Conservation (phyloP, 2,797 vertebrate genomes). For the Ficedula albicollis region DNA sequence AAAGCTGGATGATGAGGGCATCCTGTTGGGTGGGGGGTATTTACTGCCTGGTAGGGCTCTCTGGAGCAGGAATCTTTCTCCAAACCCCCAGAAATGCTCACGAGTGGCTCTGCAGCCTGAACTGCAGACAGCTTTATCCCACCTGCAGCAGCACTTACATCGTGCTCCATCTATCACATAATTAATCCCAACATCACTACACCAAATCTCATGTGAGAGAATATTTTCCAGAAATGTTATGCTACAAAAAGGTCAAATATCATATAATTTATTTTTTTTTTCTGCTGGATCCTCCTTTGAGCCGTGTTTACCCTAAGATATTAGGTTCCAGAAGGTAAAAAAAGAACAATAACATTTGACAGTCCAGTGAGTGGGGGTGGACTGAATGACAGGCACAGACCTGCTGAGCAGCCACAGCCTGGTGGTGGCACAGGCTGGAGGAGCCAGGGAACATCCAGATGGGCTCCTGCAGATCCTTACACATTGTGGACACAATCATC, state of each 20-base stretch:
- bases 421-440: background rate
- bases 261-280: background rate
- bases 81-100: background rate
- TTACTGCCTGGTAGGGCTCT: background rate
- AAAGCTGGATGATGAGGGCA: rapidly evolving
- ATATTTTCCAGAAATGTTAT: conserved; percentile 35
- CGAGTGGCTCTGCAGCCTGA: background rate
- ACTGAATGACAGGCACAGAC: too few species aligned
- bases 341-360: background rate
- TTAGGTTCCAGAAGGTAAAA: background rate
- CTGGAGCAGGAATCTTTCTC: background rate
- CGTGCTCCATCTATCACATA: conserved; percentile 17
- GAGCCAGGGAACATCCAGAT: background rate
- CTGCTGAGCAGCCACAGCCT: background rate
- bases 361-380: rapidly evolving
- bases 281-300: background rate
- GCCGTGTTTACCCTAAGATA: background rate
- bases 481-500: background rate
- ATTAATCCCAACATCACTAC: conserved; percentile 31
- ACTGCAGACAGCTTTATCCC: background rate
- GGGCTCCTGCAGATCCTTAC: background rate
- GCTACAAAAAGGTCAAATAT: conserved; percentile 48
- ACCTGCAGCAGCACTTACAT: background rate
- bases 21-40: background rate
- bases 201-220: background rate